Evolutionary conservation across 2,888 invertebrate species (phyloP).

Genomic region (Agriopis leucophaearia): DNA sequence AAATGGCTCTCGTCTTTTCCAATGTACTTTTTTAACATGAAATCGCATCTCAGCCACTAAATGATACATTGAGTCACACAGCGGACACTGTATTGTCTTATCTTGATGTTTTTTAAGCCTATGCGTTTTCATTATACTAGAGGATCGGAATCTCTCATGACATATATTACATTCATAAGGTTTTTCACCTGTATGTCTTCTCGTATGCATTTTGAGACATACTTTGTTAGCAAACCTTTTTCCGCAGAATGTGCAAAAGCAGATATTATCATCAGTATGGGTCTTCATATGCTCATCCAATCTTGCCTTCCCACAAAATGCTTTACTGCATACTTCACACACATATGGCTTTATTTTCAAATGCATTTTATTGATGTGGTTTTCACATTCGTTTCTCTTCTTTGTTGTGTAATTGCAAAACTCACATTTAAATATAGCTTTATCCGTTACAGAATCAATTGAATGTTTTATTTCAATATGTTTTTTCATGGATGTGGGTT

Average conservation of each 20-base stretch:
- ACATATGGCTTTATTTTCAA: constrained; percentile 42
- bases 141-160: constrained; percentile 59
- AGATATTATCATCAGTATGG: constrained; percentile 50
- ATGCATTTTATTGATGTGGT: constrained; percentile 42
- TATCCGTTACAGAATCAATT: not conserved
- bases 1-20: constrained; percentile 60
- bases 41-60: constrained; percentile 61
- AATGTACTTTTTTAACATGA: constrained; percentile 64
- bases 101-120: constrained; percentile 60
- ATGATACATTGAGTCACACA: constrained; percentile 62
- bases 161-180: constrained; percentile 64
- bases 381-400: constrained; percentile 38
- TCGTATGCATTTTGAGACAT: constrained; percentile 60
- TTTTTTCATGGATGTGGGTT: constrained; percentile 52
- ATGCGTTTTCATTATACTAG: constrained; percentile 63
- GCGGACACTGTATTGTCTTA: constrained; percentile 58
- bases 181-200: constrained; percentile 61
- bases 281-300: constrained; percentile 56
- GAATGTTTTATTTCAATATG: constrained; percentile 57
- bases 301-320: constrained; percentile 53
- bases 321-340: constrained; percentile 36
- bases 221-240: constrained; percentile 62
- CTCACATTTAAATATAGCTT: constrained; percentile 26
- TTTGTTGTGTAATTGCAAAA: constrained; percentile 33
- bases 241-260: constrained; percentile 53